Evolutionary conservation across 2,888 invertebrate species (phyloP).

Genomic region (Agonopterix arenella): DNA sequence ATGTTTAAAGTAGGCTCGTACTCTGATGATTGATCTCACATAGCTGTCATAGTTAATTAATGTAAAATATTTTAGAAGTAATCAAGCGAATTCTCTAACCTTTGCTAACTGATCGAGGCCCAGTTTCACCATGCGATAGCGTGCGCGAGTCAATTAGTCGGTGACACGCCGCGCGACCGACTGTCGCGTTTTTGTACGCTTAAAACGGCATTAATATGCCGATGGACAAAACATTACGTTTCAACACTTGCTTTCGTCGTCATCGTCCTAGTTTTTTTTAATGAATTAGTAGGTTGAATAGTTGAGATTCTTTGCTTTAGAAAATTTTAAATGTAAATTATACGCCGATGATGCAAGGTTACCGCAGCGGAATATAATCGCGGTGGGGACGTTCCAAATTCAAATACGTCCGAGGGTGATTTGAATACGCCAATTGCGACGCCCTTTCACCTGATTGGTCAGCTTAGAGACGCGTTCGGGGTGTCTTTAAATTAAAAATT

Average conservation of each 20-base stretch:
- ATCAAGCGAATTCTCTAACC: constrained; percentile 19
- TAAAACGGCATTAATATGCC: constrained; percentile 57
- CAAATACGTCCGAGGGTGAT: constrained; percentile 42
- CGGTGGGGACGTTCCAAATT: constrained; percentile 29
- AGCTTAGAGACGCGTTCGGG: constrained; percentile 6
- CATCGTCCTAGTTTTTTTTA: not conserved
- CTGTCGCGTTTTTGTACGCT: constrained; percentile 61
- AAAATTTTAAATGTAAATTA: not conserved
- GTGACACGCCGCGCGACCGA: constrained; percentile 55
- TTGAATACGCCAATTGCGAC: constrained; percentile 52
- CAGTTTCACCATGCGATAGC: constrained; percentile 53
- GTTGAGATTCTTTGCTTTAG: not conserved
- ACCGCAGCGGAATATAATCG: constrained; percentile 15
- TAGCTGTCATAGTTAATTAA: no score
- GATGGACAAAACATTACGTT: constrained; percentile 51
- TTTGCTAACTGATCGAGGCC: constrained; percentile 39
- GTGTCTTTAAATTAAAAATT: constrained; percentile 4
- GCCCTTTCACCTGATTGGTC: constrained; percentile 38
- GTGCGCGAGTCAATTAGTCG: constrained; percentile 67
- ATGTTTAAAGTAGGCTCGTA: no score
- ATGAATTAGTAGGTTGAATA: not conserved
- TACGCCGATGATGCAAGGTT: constrained; percentile 19
- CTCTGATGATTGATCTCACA: no score
- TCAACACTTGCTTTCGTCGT: constrained; percentile 33
- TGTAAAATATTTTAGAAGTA: not conserved